A percentile compares a stretch with the other conserved stretches of the same genome.
Evolutionary conservation across 2,888 invertebrate genomes (phyloP).

Genomic region (Epiblema foenella): DNA sequence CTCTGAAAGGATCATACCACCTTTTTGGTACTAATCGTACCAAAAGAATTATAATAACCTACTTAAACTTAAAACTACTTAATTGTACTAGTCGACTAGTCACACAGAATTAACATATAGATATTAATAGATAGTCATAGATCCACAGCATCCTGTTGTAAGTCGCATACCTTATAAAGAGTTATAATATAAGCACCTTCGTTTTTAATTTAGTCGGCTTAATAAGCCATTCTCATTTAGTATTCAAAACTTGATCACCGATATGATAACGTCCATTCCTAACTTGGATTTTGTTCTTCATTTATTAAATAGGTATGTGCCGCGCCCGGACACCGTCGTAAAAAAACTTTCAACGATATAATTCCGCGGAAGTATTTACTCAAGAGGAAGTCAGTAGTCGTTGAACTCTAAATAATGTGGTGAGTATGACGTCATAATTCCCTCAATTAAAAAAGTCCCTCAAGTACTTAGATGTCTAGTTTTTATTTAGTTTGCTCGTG

Average conservation of each 20-base stretch:
- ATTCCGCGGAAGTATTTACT: constrained; percentile 36
- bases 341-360: constrained; percentile 11
- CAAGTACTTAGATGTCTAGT: neutral
- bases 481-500: neutral
- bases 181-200: too few species aligned
- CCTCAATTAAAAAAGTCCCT: constrained; percentile 24
- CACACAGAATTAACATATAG: neutral
- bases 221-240: neutral
- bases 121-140: neutral
- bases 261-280: neutral
- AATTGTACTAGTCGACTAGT: too few species aligned
- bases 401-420: constrained; percentile 34
- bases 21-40: too few species aligned
- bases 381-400: constrained; percentile 38
- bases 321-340: too few species aligned
- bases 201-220: constrained; percentile 8
- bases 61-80: too few species aligned
- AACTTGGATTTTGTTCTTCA: neutral
- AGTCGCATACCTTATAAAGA: neutral
- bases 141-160: constrained; percentile 3
- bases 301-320: neutral
- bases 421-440: constrained; percentile 23
- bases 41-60: too few species aligned
- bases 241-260: constrained; percentile 6
- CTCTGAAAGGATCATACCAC: too few species aligned